Conservation (phyloP, 92 coral and sea anemone species). For the Zoanthus sociatus region DNA sequence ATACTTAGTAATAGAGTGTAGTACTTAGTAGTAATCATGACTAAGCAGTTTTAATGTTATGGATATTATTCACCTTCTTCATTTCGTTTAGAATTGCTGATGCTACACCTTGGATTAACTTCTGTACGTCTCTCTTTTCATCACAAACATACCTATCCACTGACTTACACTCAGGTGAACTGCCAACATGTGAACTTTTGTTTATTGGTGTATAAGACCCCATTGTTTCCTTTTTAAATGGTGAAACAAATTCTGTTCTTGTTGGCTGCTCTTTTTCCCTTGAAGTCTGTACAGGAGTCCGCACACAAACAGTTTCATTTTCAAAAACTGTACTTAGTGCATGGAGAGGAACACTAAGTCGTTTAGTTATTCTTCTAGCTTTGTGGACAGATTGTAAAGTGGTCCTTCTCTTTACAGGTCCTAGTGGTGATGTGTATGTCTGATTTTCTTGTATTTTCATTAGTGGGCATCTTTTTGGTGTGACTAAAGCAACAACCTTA, state of each 20-base stretch:
- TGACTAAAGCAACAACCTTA: slow-evolving; percentile 63
- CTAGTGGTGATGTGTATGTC: slow-evolving; percentile 23
- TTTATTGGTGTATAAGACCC: slow-evolving; percentile 1
- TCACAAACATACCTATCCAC: slow-evolving; percentile 34
- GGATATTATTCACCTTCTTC: slow-evolving; percentile 48
- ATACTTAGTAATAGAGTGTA: no score
- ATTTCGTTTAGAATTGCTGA: slow-evolving; percentile 46
- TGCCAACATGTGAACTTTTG: not conserved
- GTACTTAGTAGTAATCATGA: no score
- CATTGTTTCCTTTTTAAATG: not conserved
- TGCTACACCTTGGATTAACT: slow-evolving; percentile 41
- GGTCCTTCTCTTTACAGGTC: slow-evolving; percentile 24
- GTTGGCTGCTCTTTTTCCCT: not conserved
- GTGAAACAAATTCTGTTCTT: slow-evolving; percentile 17
- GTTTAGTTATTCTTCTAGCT: slow-evolving; percentile 56
- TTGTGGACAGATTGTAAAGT: slow-evolving; percentile 24
- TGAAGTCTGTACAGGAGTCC: slow-evolving; percentile 9
- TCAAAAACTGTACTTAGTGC: slow-evolving; percentile 52
- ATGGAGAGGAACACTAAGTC: slow-evolving; percentile 75
- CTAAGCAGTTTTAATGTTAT: not conserved
- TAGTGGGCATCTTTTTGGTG: slow-evolving; percentile 89
- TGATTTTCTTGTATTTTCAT: slow-evolving; percentile 73
- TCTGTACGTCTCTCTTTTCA: slow-evolving; percentile 31
- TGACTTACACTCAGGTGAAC: slow-evolving; percentile 9
- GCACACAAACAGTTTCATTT: slow-evolving; percentile 8